phyloP scores from a whole-genome alignment of 2,113 vertebrate species.

The Casuarius casuarius region DNA sequence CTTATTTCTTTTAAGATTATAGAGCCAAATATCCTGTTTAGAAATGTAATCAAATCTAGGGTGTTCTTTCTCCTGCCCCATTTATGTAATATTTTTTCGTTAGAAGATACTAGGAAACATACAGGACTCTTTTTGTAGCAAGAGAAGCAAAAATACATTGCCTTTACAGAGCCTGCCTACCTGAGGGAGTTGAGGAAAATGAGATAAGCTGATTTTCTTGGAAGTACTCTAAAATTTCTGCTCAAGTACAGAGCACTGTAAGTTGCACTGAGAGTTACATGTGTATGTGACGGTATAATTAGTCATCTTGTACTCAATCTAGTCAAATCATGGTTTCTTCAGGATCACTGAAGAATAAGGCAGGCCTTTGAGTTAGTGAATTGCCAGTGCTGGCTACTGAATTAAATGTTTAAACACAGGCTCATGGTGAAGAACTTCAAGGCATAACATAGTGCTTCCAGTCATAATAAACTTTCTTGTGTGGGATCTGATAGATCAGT shows the following conservation, averaged over 20 bases:
- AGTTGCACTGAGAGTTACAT: neutral
- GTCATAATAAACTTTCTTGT: neutral
- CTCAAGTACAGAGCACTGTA: neutral
- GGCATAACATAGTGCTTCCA: neutral
- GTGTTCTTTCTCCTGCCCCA: neutral
- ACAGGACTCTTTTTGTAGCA: neutral
- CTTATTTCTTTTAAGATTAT: neutral
- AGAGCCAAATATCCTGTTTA: neutral
- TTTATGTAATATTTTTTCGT: neutral
- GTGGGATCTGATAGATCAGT: neutral
- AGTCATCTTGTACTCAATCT: neutral
- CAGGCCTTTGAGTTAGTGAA: neutral
- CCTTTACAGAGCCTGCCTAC: neutral
- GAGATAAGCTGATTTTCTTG: too few species aligned
- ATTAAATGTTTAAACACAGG: neutral
- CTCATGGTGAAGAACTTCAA: fast-evolving
- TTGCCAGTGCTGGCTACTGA: neutral
- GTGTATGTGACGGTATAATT: neutral
- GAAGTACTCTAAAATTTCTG: too few species aligned
- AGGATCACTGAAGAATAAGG: neutral
- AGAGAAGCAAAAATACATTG: neutral
- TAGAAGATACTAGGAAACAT: neutral
- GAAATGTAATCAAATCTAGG: neutral
- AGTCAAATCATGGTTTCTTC: neutral
- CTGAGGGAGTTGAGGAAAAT: neutral